Percentiles rank a stretch among this genome's conserved stretches.
phyloP scores from a whole-genome alignment of 1,140 invertebrate species.

The Leptonema lineaticorne region DNA sequence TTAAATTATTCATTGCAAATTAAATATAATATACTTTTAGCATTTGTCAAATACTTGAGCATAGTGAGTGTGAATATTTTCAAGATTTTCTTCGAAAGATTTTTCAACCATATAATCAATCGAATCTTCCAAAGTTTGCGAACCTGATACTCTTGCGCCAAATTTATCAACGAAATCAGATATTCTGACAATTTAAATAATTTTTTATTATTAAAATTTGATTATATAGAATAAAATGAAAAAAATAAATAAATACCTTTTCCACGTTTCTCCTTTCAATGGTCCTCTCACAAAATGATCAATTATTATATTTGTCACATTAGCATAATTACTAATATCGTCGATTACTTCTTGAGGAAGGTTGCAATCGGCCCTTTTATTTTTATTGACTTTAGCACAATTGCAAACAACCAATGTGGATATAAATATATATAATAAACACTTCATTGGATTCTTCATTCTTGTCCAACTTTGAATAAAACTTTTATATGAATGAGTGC shows the following conservation, averaged over 20 bases:
- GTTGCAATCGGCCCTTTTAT: slow-evolving; percentile 45
- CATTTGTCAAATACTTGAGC: slow-evolving; percentile 31
- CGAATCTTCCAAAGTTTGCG: slow-evolving; percentile 61
- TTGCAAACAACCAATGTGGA: too few species aligned
- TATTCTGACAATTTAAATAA: slow-evolving; percentile 51
- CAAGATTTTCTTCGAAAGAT: slow-evolving; percentile 54
- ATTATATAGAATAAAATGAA: slow-evolving; percentile 31
- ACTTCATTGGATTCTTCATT: too few species aligned
- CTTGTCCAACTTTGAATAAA: too few species aligned
- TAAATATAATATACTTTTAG: neutral
- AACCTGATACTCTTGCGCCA: slow-evolving; percentile 63
- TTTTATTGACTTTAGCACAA: neutral
- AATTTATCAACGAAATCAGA: slow-evolving; percentile 67
- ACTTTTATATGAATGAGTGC: too few species aligned
- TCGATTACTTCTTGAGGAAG: slow-evolving; percentile 48
- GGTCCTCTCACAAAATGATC: slow-evolving; percentile 57
- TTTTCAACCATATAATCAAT: slow-evolving; percentile 67
- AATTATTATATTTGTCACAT: slow-evolving; percentile 60
- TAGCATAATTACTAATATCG: slow-evolving; percentile 63
- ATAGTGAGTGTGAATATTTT: slow-evolving; percentile 57
- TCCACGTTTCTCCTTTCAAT: slow-evolving; percentile 49
- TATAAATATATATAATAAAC: too few species aligned
- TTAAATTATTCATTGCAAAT: neutral
- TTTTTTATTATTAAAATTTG: neutral
- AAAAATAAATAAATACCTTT: slow-evolving; percentile 42